These are phyloP conservation scores for Scolopax bukidnonensis DNA, from an alignment of 2,797 vertebrate species.

Conservation along the genomic window DNA sequence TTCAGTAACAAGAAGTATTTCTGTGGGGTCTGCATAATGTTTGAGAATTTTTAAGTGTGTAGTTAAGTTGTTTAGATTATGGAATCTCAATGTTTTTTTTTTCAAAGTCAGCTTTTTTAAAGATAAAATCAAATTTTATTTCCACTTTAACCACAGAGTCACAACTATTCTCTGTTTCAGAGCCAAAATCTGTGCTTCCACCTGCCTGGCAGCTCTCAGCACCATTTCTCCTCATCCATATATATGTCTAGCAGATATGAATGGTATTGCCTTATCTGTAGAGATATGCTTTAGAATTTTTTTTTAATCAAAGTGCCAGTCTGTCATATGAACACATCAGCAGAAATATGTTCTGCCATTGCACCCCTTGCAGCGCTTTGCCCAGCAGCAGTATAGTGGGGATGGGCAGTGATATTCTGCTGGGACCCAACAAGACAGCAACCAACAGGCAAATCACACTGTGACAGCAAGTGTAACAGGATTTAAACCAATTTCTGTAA, in stretches of 20 bases:
- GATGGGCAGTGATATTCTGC: rapidly evolving
- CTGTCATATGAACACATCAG: not conserved
- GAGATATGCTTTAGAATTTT: not conserved
- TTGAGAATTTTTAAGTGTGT: not conserved
- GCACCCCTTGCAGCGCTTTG: rapidly evolving
- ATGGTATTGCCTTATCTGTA: not conserved
- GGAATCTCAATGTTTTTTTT: not conserved
- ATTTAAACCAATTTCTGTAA: not conserved
- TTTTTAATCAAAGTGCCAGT: not conserved
- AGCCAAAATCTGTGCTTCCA: not conserved
- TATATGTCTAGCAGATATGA: not conserved
- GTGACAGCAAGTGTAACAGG: not conserved
- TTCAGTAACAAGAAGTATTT: not conserved
- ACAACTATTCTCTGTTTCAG: not conserved
- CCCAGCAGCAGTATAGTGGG: not conserved
- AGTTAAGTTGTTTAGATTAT: not conserved
- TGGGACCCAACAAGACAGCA: rapidly evolving
- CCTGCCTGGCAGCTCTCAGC: not conserved
- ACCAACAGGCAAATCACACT: not conserved
- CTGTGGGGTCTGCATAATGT: not conserved
- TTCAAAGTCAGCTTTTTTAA: not conserved
- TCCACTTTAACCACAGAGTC: not conserved
- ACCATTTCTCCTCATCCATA: not conserved
- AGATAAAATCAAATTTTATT: not conserved
- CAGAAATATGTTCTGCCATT: not conserved